phyloP scores from a whole-genome alignment of 2,113 vertebrate species.

The Periophthalmodon schlosseri region DNA sequence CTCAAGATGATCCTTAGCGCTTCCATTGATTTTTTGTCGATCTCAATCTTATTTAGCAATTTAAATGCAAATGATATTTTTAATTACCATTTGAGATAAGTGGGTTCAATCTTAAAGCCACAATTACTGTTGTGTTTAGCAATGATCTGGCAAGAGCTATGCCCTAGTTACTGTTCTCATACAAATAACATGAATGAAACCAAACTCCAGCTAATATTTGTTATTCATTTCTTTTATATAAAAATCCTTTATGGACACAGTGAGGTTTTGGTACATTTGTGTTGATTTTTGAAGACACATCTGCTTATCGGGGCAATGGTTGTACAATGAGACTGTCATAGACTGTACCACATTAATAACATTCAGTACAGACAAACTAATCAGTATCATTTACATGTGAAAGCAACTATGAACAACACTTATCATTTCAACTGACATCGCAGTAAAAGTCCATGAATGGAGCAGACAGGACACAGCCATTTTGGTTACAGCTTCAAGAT shows the following conservation, averaged over 20 bases:
- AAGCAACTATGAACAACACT: constrained; percentile 25
- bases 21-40: constrained; percentile 77
- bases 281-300: constrained; percentile 53
- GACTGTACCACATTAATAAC: constrained; percentile 51
- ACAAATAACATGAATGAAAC: constrained; percentile 56
- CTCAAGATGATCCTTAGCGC: constrained; percentile 49
- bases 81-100: constrained; percentile 75
- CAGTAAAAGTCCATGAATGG: constrained; percentile 39
- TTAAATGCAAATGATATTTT: constrained; percentile 83
- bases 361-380: constrained; percentile 61
- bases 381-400: background rate
- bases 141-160: constrained; percentile 52
- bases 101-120: constrained; percentile 71
- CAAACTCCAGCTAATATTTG: constrained; percentile 37
- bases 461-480: constrained; percentile 46
- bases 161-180: constrained; percentile 54
- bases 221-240: constrained; percentile 62
- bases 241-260: constrained; percentile 33
- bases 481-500: constrained; percentile 60
- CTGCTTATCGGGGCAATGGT: constrained; percentile 29
- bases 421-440: constrained; percentile 36
- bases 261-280: constrained; percentile 39
- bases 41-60: constrained; percentile 80
- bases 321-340: constrained; percentile 20
- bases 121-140: constrained; percentile 74